Evolutionary conservation across 2,797 vertebrate species (phyloP).

Genomic region (Adelosebastes latens): DNA sequence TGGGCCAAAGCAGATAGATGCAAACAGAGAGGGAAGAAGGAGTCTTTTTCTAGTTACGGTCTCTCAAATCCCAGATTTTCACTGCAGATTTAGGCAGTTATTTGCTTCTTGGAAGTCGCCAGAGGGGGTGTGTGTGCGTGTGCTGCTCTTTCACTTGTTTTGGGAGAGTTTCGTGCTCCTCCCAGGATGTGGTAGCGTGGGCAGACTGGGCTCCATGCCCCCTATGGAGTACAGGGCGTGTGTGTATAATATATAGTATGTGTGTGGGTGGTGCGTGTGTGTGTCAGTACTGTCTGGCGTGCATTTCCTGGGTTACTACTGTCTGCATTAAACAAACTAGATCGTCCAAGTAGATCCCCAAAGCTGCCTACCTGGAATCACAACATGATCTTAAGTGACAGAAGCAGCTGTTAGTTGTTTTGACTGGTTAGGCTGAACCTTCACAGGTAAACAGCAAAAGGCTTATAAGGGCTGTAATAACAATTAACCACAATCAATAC

Average conservation of each 20-base stretch:
- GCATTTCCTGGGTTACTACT: slow-evolving; percentile 3
- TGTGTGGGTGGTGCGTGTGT: slow-evolving; percentile 2
- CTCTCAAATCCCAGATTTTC: slow-evolving; percentile 44
- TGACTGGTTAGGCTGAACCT: not conserved
- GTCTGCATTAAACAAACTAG: slow-evolving; percentile 5
- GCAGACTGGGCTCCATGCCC: slow-evolving; percentile 53
- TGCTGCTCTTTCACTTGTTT: slow-evolving; percentile 38
- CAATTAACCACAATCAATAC: not conserved
- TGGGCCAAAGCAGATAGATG: slow-evolving; percentile 46
- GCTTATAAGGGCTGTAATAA: not conserved
- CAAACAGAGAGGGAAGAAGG: slow-evolving; percentile 29
- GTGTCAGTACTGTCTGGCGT: not conserved
- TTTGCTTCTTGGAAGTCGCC: slow-evolving; percentile 36
- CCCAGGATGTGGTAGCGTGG: slow-evolving; percentile 71
- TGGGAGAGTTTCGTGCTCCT: slow-evolving; percentile 43
- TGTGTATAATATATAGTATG: not conserved
- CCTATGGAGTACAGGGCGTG: slow-evolving; percentile 21
- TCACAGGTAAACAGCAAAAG: slow-evolving; percentile 1
- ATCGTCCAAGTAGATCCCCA: not conserved
- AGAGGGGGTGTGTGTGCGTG: slow-evolving; percentile 7
- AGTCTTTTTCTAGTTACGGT: slow-evolving; percentile 9
- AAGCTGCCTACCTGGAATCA: slow-evolving; percentile 20
- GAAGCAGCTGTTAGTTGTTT: slow-evolving; percentile 31
- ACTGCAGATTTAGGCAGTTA: slow-evolving; percentile 23
- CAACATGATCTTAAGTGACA: slow-evolving; percentile 3